Evolutionary conservation across 2,888 invertebrate species (phyloP), one percentile per base, ranked within the genome.

Genomic region (Euproctis similis): DNA sequence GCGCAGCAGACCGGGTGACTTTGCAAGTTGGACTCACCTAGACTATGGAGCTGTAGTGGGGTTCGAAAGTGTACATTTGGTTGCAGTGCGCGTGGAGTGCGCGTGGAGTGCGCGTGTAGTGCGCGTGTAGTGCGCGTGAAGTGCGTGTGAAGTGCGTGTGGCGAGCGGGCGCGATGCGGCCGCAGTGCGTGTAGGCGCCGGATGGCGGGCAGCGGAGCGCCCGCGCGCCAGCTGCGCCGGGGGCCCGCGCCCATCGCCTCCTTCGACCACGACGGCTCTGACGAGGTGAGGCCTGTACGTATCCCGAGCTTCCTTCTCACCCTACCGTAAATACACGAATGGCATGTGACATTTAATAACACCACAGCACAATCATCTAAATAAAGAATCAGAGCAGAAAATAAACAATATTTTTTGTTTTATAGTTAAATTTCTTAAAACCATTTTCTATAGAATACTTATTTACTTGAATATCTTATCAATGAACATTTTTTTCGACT

Each of bases 211-310:
- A 41, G 59, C 55, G 62, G 62, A 54, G 67, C 48, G 50, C 48
- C 62, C 48, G 61, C 47, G 66, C 69, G 74, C 47, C 92, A 92
- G 85, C 89, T 90, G 86, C 91, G 93, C 77, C 91, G 93, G 86
- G 95, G 95, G 69, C 94, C 95, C 68, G 96, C 96, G 63, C 96
- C 96, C 67, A 93, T 96, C 78, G 96, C 96, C 70, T 96, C 95
- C 60, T 94, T 96, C 85, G 96, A 96, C 87, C 81, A 81, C 76
- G 94, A 94, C 87, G 88, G 90, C 72, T 92, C 92, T 62, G 93
- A 94, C 82, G 93, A 93, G 87, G 89, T 92, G 67, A 68, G 70
- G 34, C 60, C 86, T 69, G 87, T 87, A 87, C 76, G 87, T 87
- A 87, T 85, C 81, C n/a, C 34, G 49, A 4, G 3, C n/a, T 6